phyloP scores from a whole-genome alignment of 2,888 invertebrate genomes.

The Athrips mouffetella region DNA sequence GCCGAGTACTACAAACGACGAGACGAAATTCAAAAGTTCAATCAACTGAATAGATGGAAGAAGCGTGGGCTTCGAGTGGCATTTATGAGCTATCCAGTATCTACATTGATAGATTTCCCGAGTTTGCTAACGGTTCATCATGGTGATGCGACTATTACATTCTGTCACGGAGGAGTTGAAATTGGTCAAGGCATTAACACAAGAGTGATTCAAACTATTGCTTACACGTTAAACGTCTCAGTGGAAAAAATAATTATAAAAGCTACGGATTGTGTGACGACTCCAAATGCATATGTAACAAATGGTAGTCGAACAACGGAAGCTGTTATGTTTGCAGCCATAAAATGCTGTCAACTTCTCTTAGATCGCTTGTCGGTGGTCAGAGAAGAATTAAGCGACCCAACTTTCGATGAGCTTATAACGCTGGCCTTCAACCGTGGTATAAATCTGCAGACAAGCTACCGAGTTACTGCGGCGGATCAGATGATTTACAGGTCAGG shows the following conservation, averaged over 20 bases:
- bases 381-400: constrained; percentile 55
- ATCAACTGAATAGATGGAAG: constrained; percentile 82
- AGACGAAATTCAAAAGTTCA: constrained; percentile 71
- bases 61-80: constrained; percentile 80
- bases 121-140: constrained; percentile 26
- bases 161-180: constrained; percentile 80
- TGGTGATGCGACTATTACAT: constrained; percentile 78
- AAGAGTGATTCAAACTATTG: constrained; percentile 83
- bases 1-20: constrained; percentile 59
- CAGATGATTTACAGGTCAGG: constrained; percentile 55
- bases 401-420: constrained; percentile 74
- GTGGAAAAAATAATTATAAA: constrained; percentile 80
- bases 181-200: constrained; percentile 86
- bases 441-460: constrained; percentile 56
- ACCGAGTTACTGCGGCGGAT: constrained; percentile 45
- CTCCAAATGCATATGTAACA: constrained; percentile 81
- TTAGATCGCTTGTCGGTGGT: constrained; percentile 65
- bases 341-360: constrained; percentile 73
- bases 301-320: constrained; percentile 80
- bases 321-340: constrained; percentile 43
- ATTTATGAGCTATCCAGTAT: constrained; percentile 24
- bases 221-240: constrained; percentile 80
- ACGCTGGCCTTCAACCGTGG: constrained; percentile 58
- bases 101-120: constrained; percentile 20
- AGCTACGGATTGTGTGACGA: constrained; percentile 76